These are phyloP conservation scores for Xestoiulus laeticollis DNA, from an alignment of 2,888 invertebrate genomes.

Conservation along the genomic window DNA sequence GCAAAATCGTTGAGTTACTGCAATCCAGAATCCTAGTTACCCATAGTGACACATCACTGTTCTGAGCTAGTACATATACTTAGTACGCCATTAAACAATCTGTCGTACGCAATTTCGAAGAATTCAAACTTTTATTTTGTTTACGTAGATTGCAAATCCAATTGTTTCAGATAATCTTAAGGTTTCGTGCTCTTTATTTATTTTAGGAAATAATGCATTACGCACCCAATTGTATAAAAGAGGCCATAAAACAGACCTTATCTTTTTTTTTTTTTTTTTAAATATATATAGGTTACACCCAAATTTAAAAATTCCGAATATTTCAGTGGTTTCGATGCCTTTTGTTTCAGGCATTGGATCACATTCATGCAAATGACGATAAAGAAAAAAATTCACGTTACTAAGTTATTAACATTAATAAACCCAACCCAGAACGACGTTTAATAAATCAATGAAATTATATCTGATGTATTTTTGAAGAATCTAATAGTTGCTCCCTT, in stretches of 20 bases:
- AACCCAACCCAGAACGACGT: background rate
- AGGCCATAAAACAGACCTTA: slow-evolving; percentile 3
- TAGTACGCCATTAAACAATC: too few species aligned
- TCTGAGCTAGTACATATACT: too few species aligned
- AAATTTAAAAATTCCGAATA: background rate
- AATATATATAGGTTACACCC: background rate
- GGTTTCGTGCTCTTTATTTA: background rate
- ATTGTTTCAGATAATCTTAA: slow-evolving; percentile 36
- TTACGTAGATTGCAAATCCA: background rate
- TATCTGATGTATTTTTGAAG: background rate
- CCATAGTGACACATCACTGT: too few species aligned
- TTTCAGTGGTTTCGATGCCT: background rate
- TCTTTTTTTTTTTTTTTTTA: too few species aligned
- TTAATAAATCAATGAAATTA: background rate
- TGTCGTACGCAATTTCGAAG: background rate
- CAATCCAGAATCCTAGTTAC: too few species aligned
- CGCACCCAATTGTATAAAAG: background rate
- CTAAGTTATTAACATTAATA: background rate
- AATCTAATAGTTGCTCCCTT: background rate
- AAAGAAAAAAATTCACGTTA: background rate
- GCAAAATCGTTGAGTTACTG: too few species aligned
- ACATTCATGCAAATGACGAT: background rate
- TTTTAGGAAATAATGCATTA: background rate
- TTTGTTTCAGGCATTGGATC: background rate
- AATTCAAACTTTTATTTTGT: background rate